Conservation (phyloP, 2,888 invertebrate species). For the Ormyrus rosae region DNA sequence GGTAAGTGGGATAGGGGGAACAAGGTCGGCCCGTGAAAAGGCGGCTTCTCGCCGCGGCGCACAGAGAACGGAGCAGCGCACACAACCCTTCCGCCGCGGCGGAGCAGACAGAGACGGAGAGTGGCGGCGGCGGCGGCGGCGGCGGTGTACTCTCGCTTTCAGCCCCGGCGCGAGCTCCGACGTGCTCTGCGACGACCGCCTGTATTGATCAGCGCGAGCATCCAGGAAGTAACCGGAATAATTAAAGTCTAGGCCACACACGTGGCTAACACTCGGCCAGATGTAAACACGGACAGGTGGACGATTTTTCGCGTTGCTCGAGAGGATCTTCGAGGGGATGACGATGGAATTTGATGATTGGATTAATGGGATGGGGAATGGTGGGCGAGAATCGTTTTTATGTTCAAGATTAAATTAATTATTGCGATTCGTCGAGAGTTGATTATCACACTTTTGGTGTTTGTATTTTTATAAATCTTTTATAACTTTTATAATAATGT, state of each 20-base stretch:
- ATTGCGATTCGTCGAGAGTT: no score
- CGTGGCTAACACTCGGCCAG: background rate
- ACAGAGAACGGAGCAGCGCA: no score
- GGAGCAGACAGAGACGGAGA: constrained; percentile 23
- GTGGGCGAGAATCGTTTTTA: no score
- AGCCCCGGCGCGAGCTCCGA: background rate
- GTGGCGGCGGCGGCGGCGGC: background rate
- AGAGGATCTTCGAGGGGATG: no score
- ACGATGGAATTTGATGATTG: no score
- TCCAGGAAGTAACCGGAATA: constrained; percentile 30
- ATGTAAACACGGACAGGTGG: background rate
- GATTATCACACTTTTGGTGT: no score
- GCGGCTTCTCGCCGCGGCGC: background rate
- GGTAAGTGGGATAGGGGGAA: constrained; percentile 52
- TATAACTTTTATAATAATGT: no score
- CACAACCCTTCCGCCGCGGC: constrained; percentile 36
- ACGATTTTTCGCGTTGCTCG: no score
- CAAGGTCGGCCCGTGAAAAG: constrained; percentile 51
- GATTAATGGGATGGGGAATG: no score
- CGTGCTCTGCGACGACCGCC: background rate
- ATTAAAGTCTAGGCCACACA: constrained; percentile 15
- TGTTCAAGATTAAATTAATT: no score
- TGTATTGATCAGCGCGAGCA: constrained; percentile 37
- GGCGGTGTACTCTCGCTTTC: constrained; percentile 52
- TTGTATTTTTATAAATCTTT: no score